phyloP scores from a whole-genome alignment of 2,113 vertebrate species.

The Megaleporinus macrocephalus region DNA sequence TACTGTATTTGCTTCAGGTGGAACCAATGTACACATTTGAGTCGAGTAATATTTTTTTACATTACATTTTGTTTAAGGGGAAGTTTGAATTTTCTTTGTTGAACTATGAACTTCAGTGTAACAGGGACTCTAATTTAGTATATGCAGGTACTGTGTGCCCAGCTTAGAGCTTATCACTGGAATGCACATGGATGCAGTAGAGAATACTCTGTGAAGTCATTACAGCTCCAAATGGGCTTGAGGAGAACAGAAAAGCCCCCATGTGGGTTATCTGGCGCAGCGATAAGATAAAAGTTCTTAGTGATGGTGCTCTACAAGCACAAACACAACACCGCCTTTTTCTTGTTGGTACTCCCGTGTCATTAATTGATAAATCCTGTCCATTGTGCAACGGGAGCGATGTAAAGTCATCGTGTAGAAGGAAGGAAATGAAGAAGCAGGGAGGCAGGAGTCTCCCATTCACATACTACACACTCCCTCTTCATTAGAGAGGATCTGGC shows the following conservation, averaged over 20 bases:
- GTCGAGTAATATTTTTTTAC: too few relatives aligned
- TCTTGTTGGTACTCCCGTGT: constrained; percentile 27
- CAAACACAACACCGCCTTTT: neutral
- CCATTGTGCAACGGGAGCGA: neutral
- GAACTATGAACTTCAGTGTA: too few relatives aligned
- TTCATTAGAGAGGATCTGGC: constrained; percentile 33
- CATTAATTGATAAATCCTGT: constrained; percentile 20
- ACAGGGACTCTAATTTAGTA: neutral
- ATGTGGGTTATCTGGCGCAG: constrained; percentile 10
- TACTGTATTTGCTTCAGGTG: too few relatives aligned
- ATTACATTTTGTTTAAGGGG: too few relatives aligned
- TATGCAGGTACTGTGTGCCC: neutral
- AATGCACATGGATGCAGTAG: constrained; percentile 27
- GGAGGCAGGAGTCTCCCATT: constrained; percentile 23
- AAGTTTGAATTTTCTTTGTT: too few relatives aligned
- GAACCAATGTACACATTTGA: too few relatives aligned
- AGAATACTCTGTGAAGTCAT: constrained; percentile 30
- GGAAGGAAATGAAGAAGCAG: neutral
- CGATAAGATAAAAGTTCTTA: constrained; percentile 42
- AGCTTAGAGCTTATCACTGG: constrained; percentile 16
- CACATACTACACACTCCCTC: neutral
- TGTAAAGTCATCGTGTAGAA: neutral
- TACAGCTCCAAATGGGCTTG: neutral
- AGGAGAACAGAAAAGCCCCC: constrained; percentile 13
- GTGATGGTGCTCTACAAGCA: constrained; percentile 6